These are phyloP conservation scores for Hydra vulgaris DNA, from an alignment of 30 jellyfish, hydroid and myxozoan genomes.

Conservation along the genomic window DNA sequence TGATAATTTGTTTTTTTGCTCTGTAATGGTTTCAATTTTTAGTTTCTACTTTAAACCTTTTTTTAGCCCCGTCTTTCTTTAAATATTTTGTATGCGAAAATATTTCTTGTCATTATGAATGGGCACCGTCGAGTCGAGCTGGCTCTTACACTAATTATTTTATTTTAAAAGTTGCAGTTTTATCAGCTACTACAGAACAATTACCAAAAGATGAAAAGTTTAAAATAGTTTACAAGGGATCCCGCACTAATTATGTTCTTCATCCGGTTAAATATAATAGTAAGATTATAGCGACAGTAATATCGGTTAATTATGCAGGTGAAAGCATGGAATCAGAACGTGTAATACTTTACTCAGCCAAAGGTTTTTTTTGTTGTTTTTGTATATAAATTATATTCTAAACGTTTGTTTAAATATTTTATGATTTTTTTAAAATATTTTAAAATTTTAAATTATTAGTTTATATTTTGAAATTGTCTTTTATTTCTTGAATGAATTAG, in stretches of 20 bases:
- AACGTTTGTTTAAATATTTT: no score
- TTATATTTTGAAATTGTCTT: no score
- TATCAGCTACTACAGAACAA: not conserved
- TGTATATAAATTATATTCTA: no score
- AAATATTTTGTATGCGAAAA: conserved; percentile 14
- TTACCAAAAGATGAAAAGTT: conserved; percentile 13
- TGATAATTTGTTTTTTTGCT: no score
- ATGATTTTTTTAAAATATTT: not conserved
- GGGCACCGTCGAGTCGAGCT: conserved; percentile 3
- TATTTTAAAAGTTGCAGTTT: not conserved
- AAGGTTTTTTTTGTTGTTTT: conserved; percentile 24
- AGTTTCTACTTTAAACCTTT: not conserved
- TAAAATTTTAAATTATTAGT: no score
- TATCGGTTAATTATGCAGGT: conserved; percentile 36
- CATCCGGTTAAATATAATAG: conserved; percentile 38
- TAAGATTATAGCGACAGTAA: conserved; percentile 25
- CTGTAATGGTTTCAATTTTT: no score
- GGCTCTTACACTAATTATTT: conserved; percentile 9
- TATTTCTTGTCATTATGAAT: conserved; percentile 8
- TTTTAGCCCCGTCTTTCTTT: conserved; percentile 10
- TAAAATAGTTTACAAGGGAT: conserved; percentile 39
- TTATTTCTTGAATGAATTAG: no score
- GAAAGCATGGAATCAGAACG: conserved; percentile 30
- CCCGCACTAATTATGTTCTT: conserved; percentile 1
- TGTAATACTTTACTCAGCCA: conserved; percentile 19